These are phyloP conservation scores for Diaperis boleti DNA, from an alignment of 2,888 invertebrate genomes.

Conservation along the genomic window DNA sequence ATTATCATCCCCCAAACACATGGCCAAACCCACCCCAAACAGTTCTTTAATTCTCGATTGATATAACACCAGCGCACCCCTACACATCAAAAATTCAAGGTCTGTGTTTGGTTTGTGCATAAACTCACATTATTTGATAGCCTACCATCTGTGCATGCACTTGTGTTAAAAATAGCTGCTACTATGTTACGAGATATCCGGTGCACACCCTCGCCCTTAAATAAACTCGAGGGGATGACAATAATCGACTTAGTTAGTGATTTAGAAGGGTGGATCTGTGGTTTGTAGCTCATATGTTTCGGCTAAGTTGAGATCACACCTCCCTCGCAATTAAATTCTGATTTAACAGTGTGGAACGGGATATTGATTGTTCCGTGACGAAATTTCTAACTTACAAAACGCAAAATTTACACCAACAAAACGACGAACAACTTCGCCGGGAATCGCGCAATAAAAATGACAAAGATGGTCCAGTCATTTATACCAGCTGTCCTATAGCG, in stretches of 20 bases:
- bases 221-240: slow-evolving; percentile 30
- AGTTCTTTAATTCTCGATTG: background rate
- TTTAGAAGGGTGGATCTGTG: slow-evolving; percentile 35
- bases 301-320: slow-evolving; percentile 4
- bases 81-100: background rate
- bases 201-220: slow-evolving; percentile 34
- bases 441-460: slow-evolving; percentile 30
- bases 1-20: background rate
- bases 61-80: background rate
- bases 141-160: slow-evolving; percentile 32
- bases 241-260: slow-evolving; percentile 33
- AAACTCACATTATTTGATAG: slow-evolving; percentile 27
- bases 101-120: slow-evolving; percentile 15
- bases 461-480: slow-evolving; percentile 35
- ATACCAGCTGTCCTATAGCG: slow-evolving; percentile 31
- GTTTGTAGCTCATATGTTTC: slow-evolving; percentile 13
- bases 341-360: too few species aligned
- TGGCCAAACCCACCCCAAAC: background rate
- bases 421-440: slow-evolving; percentile 5
- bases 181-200: slow-evolving; percentile 39
- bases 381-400: too few species aligned
- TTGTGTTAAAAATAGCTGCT: slow-evolving; percentile 41
- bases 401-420: slow-evolving; percentile 18
- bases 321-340: slow-evolving; percentile 16
- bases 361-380: too few species aligned